Percentiles rank a stretch among this genome's conserved stretches.
These are phyloP conservation scores for Azemiops feae DNA, from an alignment of 2,113 vertebrate species.

Conservation along the genomic window DNA sequence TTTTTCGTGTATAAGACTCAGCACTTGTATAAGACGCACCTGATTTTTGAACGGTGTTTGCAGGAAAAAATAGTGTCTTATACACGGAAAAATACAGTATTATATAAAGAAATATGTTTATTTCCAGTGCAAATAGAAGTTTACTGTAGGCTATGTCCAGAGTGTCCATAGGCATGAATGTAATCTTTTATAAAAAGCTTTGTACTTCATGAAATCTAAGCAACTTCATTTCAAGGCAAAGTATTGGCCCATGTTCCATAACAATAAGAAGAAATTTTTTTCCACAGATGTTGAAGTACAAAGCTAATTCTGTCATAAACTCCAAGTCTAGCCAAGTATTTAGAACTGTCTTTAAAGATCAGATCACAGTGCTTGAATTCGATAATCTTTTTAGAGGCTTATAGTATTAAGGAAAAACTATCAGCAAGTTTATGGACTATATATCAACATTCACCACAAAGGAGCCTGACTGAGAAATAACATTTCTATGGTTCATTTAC, in stretches of 20 bases:
- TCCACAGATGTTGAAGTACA: neutral
- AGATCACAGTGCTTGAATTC: constrained; percentile 6
- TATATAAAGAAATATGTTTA: neutral
- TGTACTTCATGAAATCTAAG: neutral
- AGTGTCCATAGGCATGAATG: neutral
- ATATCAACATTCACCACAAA: neutral
- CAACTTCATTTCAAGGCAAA: neutral
- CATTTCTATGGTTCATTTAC: neutral
- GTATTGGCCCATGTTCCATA: neutral
- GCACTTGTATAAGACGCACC: no score
- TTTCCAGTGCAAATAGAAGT: neutral
- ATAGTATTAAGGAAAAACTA: neutral
- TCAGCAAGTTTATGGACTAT: neutral
- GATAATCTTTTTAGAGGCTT: neutral
- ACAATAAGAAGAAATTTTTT: neutral
- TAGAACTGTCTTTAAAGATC: neutral
- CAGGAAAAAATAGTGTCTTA: no score
- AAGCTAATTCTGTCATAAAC: neutral
- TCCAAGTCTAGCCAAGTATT: neutral
- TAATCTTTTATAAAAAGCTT: neutral
- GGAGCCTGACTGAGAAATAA: neutral
- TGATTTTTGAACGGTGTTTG: no score
- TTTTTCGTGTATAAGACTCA: no score
- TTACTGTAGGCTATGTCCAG: neutral
- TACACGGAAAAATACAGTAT: no score